phyloP scores from a whole-genome alignment of 2,888 invertebrate species.

The Nezara viridula region DNA sequence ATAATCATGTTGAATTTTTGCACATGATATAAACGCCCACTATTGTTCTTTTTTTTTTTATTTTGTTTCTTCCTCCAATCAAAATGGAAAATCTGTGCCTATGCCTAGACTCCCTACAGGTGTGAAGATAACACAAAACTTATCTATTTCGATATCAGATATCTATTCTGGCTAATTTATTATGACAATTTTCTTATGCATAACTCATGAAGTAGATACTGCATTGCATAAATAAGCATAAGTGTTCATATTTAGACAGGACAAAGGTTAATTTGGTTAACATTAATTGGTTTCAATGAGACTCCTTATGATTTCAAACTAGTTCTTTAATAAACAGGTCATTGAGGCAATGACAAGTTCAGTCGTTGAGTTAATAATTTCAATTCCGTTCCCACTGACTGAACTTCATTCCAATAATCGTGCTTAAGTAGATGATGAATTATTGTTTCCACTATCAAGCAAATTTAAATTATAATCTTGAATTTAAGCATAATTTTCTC shows the following conservation, averaged over 20 bases:
- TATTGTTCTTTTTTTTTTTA: too few species aligned
- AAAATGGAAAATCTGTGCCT: too few species aligned
- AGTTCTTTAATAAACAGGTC: neutral
- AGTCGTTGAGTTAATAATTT: neutral
- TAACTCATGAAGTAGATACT: neutral
- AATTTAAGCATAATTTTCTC: neutral
- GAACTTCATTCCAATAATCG: neutral
- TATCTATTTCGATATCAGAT: too few species aligned
- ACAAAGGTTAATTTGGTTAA: conserved; percentile 38
- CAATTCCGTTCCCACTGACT: neutral
- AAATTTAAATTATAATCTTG: neutral
- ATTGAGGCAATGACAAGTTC: neutral
- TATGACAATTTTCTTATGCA: neutral
- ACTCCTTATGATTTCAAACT: neutral
- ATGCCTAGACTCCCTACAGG: too few species aligned
- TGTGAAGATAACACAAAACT: too few species aligned
- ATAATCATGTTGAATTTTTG: too few species aligned
- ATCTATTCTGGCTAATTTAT: neutral
- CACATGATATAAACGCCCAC: too few species aligned
- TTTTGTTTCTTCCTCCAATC: too few species aligned
- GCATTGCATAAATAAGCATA: neutral
- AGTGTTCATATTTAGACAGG: neutral
- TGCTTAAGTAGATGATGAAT: neutral
- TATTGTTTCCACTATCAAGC: neutral
- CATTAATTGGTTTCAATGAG: conserved; percentile 33